Base-by-base conservation (phyloP, 2,797 vertebrate species). In the Danio jaintianensis region DNA sequence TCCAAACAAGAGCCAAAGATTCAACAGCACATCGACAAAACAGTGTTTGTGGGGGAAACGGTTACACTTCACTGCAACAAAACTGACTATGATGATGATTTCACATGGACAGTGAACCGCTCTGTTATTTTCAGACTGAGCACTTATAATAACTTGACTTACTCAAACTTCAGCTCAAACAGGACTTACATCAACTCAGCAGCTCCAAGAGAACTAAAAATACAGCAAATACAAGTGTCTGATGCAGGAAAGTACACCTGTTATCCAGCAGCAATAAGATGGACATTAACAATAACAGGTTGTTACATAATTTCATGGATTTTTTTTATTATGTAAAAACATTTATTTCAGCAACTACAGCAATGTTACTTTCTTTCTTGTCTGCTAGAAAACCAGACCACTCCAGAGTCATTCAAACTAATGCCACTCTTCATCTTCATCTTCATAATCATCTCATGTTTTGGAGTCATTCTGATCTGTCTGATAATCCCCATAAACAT, bases 221-320 rank as follows among this genome's bases (percentile, higher is more conserved):
- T 79, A 59, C 4, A 42, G 22, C 12, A 70, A 29, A 62, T 70
- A 48, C 55, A 79, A 79, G 45, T 8, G 3, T 79, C 66, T 70
- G 55, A 79, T 79, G 76, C 45, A 4, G 76, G 66, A 58, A 70
- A 29, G n/a, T 79, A 70, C 18, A 38, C 0, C 29, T 79, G 76
- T 61, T 2, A 0, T 61, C 67, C 56, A 70, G 36, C 66, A 43
- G 12, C 1, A 4, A 70, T 70, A 3, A 5, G 45, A 50, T 79
- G 64, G 53, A 62, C 16, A 62, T 50, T 79, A 61, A 70, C 12
- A 8, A 3, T 61, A 50, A 70, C 36, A 61, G 76, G 76, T 79
- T 6, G 50, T 7, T n/a, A 0, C 22, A 47, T 1, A 1, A 13
- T 38, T 36, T 67, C 0, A 6, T 56, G 12, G 8, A 1, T 10